A percentile compares a stretch with the other conserved stretches of the same genome.
phyloP scores from a whole-genome alignment of 2,113 vertebrate genomes.

The Atlantisia rogersi region DNA sequence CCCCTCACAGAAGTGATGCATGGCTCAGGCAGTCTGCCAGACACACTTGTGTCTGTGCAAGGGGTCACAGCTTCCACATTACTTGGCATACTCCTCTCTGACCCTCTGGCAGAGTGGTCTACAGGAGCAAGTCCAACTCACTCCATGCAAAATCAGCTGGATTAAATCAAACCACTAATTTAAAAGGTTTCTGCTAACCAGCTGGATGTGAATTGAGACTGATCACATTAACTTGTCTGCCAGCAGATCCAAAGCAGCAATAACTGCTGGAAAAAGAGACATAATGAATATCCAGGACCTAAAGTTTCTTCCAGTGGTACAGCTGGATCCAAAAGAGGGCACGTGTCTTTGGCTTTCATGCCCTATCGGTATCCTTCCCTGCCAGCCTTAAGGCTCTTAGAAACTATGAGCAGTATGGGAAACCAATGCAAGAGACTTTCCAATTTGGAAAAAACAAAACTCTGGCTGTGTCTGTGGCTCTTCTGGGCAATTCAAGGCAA shows the following conservation, averaged over 20 bases:
- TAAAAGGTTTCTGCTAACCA: constrained; percentile 16
- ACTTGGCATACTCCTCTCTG: not conserved
- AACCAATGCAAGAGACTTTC: not conserved
- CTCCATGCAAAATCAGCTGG: not conserved
- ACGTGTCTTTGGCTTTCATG: not conserved
- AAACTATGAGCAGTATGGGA: not conserved
- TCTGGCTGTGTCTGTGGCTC: not conserved
- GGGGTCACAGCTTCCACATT: not conserved
- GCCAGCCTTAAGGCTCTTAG: not conserved
- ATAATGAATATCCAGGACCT: not conserved
- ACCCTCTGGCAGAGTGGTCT: not conserved
- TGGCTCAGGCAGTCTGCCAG: not conserved
- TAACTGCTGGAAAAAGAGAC: not conserved
- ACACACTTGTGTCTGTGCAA: not conserved
- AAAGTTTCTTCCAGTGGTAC: not conserved
- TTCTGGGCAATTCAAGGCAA: not conserved
- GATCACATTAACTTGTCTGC: not conserved
- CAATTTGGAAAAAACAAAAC: not conserved
- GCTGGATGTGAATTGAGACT: not conserved
- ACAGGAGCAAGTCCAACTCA: not conserved
- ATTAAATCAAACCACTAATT: constrained; percentile 19
- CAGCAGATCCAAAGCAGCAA: not conserved
- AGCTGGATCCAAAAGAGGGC: not conserved
- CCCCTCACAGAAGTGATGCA: not conserved
- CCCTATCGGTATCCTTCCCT: not conserved